These are phyloP conservation scores for Pangasius macronema DNA, from an alignment of 2,797 vertebrate species.

Conservation along the genomic window DNA sequence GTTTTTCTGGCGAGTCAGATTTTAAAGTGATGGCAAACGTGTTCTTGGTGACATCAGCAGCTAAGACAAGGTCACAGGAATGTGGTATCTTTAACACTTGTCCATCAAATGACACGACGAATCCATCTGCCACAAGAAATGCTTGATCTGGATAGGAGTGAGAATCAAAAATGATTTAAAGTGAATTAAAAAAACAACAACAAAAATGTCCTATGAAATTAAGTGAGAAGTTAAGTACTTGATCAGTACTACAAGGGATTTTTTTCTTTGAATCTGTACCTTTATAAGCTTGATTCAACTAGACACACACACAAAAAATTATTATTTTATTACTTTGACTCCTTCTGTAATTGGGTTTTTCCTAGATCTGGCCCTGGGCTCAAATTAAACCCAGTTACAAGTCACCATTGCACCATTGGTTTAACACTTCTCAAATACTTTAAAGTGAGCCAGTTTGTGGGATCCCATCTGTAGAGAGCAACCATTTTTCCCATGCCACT, in stretches of 20 bases:
- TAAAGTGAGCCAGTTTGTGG: neutral
- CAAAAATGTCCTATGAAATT: neutral
- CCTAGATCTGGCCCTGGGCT: neutral
- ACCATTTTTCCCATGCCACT: neutral
- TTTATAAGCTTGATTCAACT: neutral
- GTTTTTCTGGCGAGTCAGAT: slow-evolving; percentile 51
- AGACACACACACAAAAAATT: neutral
- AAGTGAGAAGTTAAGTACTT: neutral
- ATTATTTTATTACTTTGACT: neutral
- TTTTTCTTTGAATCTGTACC: neutral
- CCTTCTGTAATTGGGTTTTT: neutral
- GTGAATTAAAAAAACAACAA: neutral
- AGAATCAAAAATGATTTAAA: neutral
- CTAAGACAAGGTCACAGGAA: slow-evolving; percentile 77
- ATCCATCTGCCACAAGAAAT: slow-evolving; percentile 77
- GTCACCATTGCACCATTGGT: neutral
- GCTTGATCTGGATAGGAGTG: slow-evolving; percentile 76
- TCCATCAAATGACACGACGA: slow-evolving; percentile 82
- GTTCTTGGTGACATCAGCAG: slow-evolving; percentile 69
- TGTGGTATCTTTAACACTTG: slow-evolving; percentile 73
- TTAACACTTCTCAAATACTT: neutral
- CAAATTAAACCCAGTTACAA: neutral
- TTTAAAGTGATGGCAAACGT: slow-evolving; percentile 74
- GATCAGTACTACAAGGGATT: neutral
- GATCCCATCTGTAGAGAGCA: neutral